These are phyloP conservation scores for Oryzias curvinotus DNA, from an alignment of 2,113 vertebrate species.

Conservation along the genomic window DNA sequence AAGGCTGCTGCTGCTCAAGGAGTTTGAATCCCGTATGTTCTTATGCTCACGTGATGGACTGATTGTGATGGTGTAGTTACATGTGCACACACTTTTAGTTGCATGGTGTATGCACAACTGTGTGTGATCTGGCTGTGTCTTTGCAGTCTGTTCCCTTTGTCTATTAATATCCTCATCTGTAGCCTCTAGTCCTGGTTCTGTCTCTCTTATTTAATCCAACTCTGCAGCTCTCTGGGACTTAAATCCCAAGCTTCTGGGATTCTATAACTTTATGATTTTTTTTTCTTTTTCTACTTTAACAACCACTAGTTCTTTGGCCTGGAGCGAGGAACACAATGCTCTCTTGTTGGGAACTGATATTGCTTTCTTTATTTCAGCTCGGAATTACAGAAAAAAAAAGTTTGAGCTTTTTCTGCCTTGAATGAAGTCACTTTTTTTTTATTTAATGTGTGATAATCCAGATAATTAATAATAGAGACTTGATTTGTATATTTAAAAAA, in stretches of 20 bases:
- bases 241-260: slow-evolving; percentile 54
- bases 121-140: slow-evolving; percentile 23
- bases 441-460: too few relatives aligned
- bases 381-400: not conserved
- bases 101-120: slow-evolving; percentile 5
- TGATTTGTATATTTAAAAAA: too few relatives aligned
- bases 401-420: not conserved
- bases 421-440: not conserved
- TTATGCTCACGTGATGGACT: slow-evolving; percentile 2
- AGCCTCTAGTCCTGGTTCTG: slow-evolving; percentile 54
- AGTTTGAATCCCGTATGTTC: slow-evolving; percentile 95
- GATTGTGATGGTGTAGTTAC: slow-evolving; percentile 37
- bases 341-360: not conserved
- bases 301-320: slow-evolving; percentile 20
- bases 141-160: slow-evolving; percentile 30
- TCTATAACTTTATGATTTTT: slow-evolving; percentile 55
- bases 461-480: too few relatives aligned
- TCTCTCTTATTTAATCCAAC: slow-evolving; percentile 47
- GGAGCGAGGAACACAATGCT: slow-evolving; percentile 17
- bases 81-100: slow-evolving; percentile 44
- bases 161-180: slow-evolving; percentile 57
- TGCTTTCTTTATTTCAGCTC: slow-evolving; percentile 1
- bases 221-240: slow-evolving; percentile 48
- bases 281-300: slow-evolving; percentile 26
- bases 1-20: slow-evolving; percentile 83